Percentiles rank a stretch among this genome's conserved stretches.
phyloP scores from a whole-genome alignment of 2,888 invertebrate species.

The Orthonevra nobilis region DNA sequence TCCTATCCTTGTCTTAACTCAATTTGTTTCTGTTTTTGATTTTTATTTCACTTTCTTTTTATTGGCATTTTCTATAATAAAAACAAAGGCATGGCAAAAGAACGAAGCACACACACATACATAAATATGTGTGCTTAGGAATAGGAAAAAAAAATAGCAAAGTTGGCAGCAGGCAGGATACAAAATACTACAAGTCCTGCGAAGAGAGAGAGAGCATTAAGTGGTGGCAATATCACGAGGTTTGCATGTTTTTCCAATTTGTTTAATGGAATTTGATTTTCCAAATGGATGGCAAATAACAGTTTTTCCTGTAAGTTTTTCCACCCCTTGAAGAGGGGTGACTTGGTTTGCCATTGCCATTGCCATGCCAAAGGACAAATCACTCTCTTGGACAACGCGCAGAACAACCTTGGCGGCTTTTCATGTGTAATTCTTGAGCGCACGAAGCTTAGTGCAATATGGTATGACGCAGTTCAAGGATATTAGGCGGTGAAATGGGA shows the following conservation, averaged over 20 bases:
- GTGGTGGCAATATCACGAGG: slow-evolving; percentile 72
- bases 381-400: too few relatives aligned
- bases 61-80: slow-evolving; percentile 69
- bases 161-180: neutral
- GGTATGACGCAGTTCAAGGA: too few relatives aligned
- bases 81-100: slow-evolving; percentile 42
- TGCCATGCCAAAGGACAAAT: too few relatives aligned
- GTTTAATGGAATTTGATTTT: slow-evolving; percentile 76
- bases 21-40: slow-evolving; percentile 70
- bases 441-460: too few relatives aligned
- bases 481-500: too few relatives aligned
- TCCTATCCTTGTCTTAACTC: slow-evolving; percentile 50
- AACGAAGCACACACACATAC: slow-evolving; percentile 4
- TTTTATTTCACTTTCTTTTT: slow-evolving; percentile 69
- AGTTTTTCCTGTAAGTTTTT: slow-evolving; percentile 56
- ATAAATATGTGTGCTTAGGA: too few relatives aligned
- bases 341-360: too few relatives aligned
- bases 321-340: neutral
- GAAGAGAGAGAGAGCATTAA: slow-evolving; percentile 57
- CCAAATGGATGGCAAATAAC: slow-evolving; percentile 74
- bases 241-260: slow-evolving; percentile 75
- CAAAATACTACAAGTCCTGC: slow-evolving; percentile 56
- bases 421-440: too few relatives aligned
- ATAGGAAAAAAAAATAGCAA: too few relatives aligned
- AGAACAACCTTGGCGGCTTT: too few relatives aligned